Conservation (phyloP, 92 coral and sea anemone genomes). For the Zoanthus gigantus region DNA sequence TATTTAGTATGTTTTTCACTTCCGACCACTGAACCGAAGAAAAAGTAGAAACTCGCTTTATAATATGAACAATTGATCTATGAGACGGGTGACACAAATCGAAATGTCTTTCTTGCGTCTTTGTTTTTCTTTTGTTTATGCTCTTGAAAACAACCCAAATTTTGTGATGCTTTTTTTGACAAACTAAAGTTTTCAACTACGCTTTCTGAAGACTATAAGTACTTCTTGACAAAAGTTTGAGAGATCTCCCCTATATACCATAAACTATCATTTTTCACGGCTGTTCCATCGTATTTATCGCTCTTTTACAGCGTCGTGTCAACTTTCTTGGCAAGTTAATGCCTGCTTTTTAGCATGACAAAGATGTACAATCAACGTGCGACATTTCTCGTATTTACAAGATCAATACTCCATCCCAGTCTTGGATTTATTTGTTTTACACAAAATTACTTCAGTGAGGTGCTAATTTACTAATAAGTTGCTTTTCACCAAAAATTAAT, state of each 20-base stretch:
- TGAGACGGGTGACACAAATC: constrained; percentile 31
- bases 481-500: not conserved
- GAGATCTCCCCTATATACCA: constrained; percentile 29
- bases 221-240: constrained; percentile 11
- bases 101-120: constrained; percentile 25
- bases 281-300: not conserved
- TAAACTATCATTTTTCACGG: constrained; percentile 40
- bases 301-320: constrained; percentile 20
- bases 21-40: constrained; percentile 37
- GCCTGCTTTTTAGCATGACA: constrained; percentile 43
- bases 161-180: not conserved
- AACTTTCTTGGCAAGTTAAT: constrained; percentile 31
- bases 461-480: constrained; percentile 20
- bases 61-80: constrained; percentile 13
- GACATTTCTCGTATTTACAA: not conserved
- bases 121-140: constrained; percentile 21
- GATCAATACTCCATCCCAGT: constrained; percentile 30
- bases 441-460: constrained; percentile 27
- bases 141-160: not conserved
- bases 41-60: constrained; percentile 34
- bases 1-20: not conserved
- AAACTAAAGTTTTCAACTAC: not conserved
- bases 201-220: not conserved
- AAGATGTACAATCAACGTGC: constrained; percentile 18
- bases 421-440: constrained; percentile 24